Evolutionary conservation across 2,888 invertebrate genomes (phyloP), one percentile per base, ranked within the genome.

Genomic region (Diaperis boleti): DNA sequence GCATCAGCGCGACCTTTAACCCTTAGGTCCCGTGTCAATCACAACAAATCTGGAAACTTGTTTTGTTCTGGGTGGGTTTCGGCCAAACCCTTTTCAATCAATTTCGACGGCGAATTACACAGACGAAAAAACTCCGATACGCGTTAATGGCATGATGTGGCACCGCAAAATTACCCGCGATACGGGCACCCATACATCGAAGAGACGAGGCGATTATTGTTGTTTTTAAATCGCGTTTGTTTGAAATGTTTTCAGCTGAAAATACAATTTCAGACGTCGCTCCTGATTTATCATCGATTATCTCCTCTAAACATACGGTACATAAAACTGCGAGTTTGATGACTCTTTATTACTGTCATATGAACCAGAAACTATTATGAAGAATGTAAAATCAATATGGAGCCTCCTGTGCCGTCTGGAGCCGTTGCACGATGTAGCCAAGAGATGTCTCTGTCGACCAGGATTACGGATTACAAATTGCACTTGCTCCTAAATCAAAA

Each of bases 351-450:
- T 45, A 45, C 33, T 56, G 56, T 56, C 56, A 56, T 56, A 45
- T 33, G 44, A 56, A 56, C 56, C 56, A 56, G 45, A 56, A 56
- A 45, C 56, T 56, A 56, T 56, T 56, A 56, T 56, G 56, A 56
- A 56, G 45, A 56, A 56, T 56, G 56, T 56, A 56, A 56, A 56
- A 56, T 56, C 56, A 56, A 56, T 56, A 56, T 26, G 14, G 54
- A 41, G 20, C 26, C 42, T 42, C 22, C 35, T 44, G 22, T 44
- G 22, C 14, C 13, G 44, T 15, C 31, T 50, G 33, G 52, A 39
- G 22, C 22, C 13, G 41, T 15, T 15, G 54, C 17, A 54, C 54
- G 42, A 29, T 18, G 11, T 26, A 15, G 31, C 31, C 42, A 42
- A 54, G 54, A 54, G 54, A 54, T 54, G 54, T 54, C 54, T 54